Evolutionary conservation across 2,888 invertebrate species (phyloP), one percentile per base, ranked within the genome.

Genomic region (Campoletis raptor): DNA sequence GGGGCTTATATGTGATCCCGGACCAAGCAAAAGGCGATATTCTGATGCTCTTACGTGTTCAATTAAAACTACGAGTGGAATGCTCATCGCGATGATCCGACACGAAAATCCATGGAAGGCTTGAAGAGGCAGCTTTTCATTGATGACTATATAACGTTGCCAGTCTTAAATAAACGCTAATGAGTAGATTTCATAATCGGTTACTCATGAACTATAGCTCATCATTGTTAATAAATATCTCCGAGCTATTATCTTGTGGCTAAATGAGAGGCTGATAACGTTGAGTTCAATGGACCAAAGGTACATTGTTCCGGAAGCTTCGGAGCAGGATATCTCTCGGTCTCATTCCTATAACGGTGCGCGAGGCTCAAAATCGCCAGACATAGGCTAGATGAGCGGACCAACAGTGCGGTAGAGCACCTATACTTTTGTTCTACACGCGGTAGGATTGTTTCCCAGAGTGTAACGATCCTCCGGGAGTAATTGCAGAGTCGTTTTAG

Each of bases 401-500:
- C 24, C 37, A 81, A 30, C 40, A 54, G 57, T 30, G n/a, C 21
- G 45, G 10, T 64, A 24, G 48, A 30, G 82, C 82, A 88, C 67
- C 81, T 85, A 87, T 80, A 88, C 82, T 84, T 88, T 85, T 83
- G 88, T 89, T 83, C 85, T 86, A 88, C 88, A 89, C 84, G 86
- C 83, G 85, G 88, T 89, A 89, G 91, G 90, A 92, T 92, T 92
- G 92, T 92, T 93, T 93, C 90, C 91, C 90, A 88, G 90, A 90
- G 90, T 91, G 92, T 91, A 93, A 91, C 92, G 91, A 92, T 93
- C 92, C 92, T 90, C 88, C 80, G 90, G 91, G 92, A 93, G 92
- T 93, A 93, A 93, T 93, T 93, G 92, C 92, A 89, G 90, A 90
- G 91, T 92, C 91, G 92, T 92, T 92, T 92, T 89, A 91, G 92